phyloP scores from a whole-genome alignment of 2,113 vertebrate genomes.

The Leptobrachium leishanense region DNA sequence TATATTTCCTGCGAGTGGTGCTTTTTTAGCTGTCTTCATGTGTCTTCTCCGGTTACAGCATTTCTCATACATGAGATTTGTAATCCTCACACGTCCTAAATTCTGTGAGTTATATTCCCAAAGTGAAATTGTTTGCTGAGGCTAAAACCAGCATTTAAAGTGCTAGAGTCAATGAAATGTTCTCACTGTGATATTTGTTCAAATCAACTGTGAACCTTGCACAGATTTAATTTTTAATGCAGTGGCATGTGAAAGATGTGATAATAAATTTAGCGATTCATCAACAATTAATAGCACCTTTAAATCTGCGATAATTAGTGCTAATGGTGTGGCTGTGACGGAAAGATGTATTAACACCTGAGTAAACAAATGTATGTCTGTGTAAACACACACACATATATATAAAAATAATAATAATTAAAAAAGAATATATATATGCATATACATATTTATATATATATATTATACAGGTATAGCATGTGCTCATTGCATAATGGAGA shows the following conservation, averaged over 20 bases:
- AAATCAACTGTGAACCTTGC: neutral
- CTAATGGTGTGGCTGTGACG: neutral
- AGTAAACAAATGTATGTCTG: neutral
- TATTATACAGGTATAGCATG: no score
- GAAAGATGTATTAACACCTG: neutral
- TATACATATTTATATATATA: no score
- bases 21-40: neutral
- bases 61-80: slow-evolving; percentile 7
- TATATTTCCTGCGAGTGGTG: neutral
- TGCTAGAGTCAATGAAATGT: neutral
- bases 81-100: slow-evolving; percentile 26
- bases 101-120: slow-evolving; percentile 30
- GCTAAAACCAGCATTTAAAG: slow-evolving; percentile 22
- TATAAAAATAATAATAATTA: no score
- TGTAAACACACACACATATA: neutral
- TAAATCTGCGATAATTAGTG: slow-evolving; percentile 16
- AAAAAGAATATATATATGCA: no score
- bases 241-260: slow-evolving; percentile 6
- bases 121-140: slow-evolving; percentile 2
- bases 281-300: neutral
- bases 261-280: neutral
- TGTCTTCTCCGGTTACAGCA: neutral
- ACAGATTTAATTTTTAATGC: neutral
- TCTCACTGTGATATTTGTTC: neutral
- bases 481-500: no score